Evolutionary conservation across 2,113 vertebrate genomes (phyloP), one percentile per base, ranked within the genome.

Genomic region (Ceratotherium simum): DNA sequence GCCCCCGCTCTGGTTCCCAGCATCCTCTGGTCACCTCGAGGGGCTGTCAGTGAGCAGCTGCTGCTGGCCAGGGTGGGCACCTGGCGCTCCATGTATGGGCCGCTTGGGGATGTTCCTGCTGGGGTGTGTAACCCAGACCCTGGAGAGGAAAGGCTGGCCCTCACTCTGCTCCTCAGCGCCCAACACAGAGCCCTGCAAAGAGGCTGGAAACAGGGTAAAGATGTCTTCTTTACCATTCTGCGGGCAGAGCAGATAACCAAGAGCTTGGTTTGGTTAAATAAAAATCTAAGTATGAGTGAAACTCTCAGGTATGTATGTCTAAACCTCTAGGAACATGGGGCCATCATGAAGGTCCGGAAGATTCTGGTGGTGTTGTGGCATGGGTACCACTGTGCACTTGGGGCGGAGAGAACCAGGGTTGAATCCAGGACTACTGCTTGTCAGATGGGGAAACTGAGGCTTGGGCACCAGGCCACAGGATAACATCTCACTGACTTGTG

Each of bases 51-150:
- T 1, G 27, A 80, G 72, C 17, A 14, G 21, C 48, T 39, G 25
- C 31, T 62, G 39, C 20, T 13, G 58, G n/a, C 76, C 62, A 42
- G 42, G 56, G 6, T 0, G 13, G 46, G 17, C 0, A 20, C 65
- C 1, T 16, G 6, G 6, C 0, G 1, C 10, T 5, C 16, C 31
- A 0, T 0, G 10, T 9, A 10, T 8, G 25, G n/a, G 70, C 85
- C 8, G n/a, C n/a, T n/a, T 36, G 5, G 65, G 56, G 42, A n/a
- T 20, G 6, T 42, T 48, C 83, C 90, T 58, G 46, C 20, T n/a
- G 48, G 51, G 79, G 33, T 33, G 11, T 0, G 8, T 33, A 20
- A 56, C 42, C 48, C 39, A 3, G n/a, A 60, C 36, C 31, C 36
- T 13, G 17, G 69, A 29, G 54, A n/a, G 81, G 69, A 20, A 48